These are phyloP conservation scores for Pelecanus crispus DNA, from an alignment of 2,113 vertebrate genomes.

Conservation along the genomic window DNA sequence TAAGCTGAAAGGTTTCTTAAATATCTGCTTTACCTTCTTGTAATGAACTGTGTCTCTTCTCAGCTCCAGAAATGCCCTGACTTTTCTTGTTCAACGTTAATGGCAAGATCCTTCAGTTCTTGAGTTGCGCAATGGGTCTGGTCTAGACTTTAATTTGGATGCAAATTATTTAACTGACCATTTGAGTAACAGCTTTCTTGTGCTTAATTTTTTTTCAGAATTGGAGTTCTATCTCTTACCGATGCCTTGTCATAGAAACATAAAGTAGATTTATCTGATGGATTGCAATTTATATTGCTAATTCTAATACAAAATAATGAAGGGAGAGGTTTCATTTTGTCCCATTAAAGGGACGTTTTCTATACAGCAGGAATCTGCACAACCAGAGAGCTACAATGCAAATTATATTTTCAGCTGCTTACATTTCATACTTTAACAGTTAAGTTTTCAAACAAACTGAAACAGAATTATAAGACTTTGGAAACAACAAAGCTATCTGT, in stretches of 20 bases:
- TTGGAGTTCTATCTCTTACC: background rate
- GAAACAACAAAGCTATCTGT: background rate
- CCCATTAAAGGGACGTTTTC: background rate
- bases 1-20: background rate
- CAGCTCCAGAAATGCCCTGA: background rate
- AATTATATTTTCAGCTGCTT: background rate
- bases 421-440: background rate
- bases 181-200: background rate
- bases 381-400: background rate
- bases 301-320: background rate
- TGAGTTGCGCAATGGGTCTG: background rate
- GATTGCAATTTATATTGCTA: background rate
- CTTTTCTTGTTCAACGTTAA: background rate
- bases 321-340: background rate
- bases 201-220: background rate
- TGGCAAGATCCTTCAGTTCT: background rate
- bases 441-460: background rate
- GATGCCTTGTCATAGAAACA: background rate
- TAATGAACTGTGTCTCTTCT: background rate
- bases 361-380: background rate
- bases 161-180: background rate
- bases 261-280: background rate
- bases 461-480: background rate
- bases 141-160: background rate
- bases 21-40: background rate